Percentiles rank a stretch among this genome's conserved stretches.
These are phyloP conservation scores for Laticauda colubrina DNA, from an alignment of 2,113 vertebrate genomes.

Conservation along the genomic window DNA sequence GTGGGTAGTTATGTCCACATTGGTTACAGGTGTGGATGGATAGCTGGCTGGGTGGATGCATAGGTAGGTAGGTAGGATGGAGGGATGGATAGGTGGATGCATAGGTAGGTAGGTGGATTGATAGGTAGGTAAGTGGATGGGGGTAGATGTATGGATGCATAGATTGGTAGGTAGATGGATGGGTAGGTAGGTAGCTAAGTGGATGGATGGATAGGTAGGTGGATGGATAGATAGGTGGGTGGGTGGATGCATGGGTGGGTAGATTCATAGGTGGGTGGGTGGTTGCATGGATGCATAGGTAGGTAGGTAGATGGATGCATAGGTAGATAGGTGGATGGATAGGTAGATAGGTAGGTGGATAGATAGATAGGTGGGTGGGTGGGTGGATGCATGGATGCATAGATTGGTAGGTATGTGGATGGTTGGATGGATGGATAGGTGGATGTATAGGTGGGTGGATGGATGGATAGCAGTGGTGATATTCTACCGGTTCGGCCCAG, in stretches of 20 bases:
- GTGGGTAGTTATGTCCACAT: not conserved
- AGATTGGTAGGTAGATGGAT: fast-evolving
- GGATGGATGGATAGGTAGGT: fast-evolving
- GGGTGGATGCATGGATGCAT: not conserved
- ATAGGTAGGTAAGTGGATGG: too few species aligned
- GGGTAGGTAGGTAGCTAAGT: fast-evolving
- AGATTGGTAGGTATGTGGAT: fast-evolving
- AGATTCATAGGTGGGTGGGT: too few species aligned
- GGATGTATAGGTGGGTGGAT: not conserved
- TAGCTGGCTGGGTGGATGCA: fast-evolving
- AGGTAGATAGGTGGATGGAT: not conserved
- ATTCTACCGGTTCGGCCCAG: too few species aligned
- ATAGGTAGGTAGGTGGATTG: fast-evolving
- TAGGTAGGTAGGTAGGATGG: not conserved
- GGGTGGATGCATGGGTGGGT: fast-evolving
- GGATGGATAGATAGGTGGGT: fast-evolving
- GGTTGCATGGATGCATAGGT: fast-evolving
- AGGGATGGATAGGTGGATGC: fast-evolving
- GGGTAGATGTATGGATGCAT: not conserved
- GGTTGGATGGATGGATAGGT: not conserved
- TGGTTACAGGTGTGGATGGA: not conserved
- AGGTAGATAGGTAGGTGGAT: fast-evolving
- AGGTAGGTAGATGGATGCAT: fast-evolving
- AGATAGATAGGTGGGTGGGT: fast-evolving
- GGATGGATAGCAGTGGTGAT: too few species aligned